Percentiles rank a stretch among this genome's conserved stretches.
These are phyloP conservation scores for Parotocinclus haroldoi DNA, from an alignment of 2,797 vertebrate species.

Conservation along the genomic window DNA sequence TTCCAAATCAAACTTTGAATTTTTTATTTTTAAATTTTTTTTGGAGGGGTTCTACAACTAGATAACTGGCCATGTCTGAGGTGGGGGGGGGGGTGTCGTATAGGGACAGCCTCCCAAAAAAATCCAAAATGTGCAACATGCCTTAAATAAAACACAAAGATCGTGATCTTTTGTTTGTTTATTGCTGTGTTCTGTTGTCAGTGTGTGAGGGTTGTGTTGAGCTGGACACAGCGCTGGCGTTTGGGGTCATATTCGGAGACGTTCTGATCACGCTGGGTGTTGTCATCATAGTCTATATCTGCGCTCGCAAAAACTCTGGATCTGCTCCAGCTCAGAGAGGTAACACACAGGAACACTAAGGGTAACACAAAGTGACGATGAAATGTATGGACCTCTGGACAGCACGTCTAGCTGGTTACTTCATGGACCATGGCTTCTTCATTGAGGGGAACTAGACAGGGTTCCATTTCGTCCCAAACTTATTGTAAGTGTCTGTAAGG, in stretches of 20 bases:
- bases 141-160: not conserved
- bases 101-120: too few species aligned
- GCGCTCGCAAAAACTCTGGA: constrained; percentile 41
- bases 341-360: constrained; percentile 31
- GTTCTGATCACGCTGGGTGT: constrained; percentile 42
- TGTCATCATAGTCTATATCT: constrained; percentile 53
- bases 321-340: constrained; percentile 32
- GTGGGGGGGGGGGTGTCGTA: too few species aligned
- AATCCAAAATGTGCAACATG: not conserved
- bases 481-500: too few species aligned
- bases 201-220: constrained; percentile 63
- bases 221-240: accelerated
- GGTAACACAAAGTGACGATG: not conserved
- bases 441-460: too few species aligned
- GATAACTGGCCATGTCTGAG: too few species aligned
- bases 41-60: too few species aligned
- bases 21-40: too few species aligned
- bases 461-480: too few species aligned
- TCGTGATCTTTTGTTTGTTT: not conserved
- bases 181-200: constrained; percentile 28
- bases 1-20: too few species aligned
- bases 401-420: too few species aligned
- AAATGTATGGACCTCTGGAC: too few species aligned
- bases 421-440: too few species aligned
- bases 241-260: not conserved